Evolutionary conservation across 2,797 vertebrate genomes (phyloP), one percentile per base, ranked within the genome.

Genomic region (Alfaro cultratus): DNA sequence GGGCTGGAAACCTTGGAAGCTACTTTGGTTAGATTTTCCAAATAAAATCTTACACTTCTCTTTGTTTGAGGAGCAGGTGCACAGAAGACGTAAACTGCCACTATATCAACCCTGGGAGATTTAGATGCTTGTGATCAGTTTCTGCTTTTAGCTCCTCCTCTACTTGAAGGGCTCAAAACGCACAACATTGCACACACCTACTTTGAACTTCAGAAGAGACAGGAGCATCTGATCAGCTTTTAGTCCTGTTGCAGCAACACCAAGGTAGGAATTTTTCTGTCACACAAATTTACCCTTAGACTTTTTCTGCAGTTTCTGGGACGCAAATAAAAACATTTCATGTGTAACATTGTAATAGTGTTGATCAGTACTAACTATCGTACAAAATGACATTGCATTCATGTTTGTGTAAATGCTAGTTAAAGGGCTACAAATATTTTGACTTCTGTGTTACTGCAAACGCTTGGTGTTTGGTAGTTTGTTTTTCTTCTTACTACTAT

Each of bases 141-240:
- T 89, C 93, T 93, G 93, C 91, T 90, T 91, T 83, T 94, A 96
- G 95, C 97, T 96, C 97, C 97, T 97, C 97, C 97, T 97, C 94
- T 95, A 86, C 92, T 91, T 92, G 88, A 91, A 96, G 93, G 77
- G 92, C 92, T 90, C 77, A 83, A 90, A 81, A 83, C 72, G 64
- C 92, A 93, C 91, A 93, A 92, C 86, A 93, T 88, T 45, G 73
- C 88, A 81, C 89, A 88, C 88, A 89, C 57, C 84, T 87, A 93
- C 91, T 94, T 29, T 92, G 87, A 92, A 93, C 89, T 85, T 89
- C 74, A 91, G 84, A 75, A 85, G 88, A 82, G 85, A 88, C 67
- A 83, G 78, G 81, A 92, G 82, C 84, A 76, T 84, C 74, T 86
- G 72, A 89, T 86, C 87, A 77, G 82, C 80, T 79, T 77, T 60